Conservation (phyloP, 2,888 invertebrate species). For the Tiliacea citrago region DNA sequence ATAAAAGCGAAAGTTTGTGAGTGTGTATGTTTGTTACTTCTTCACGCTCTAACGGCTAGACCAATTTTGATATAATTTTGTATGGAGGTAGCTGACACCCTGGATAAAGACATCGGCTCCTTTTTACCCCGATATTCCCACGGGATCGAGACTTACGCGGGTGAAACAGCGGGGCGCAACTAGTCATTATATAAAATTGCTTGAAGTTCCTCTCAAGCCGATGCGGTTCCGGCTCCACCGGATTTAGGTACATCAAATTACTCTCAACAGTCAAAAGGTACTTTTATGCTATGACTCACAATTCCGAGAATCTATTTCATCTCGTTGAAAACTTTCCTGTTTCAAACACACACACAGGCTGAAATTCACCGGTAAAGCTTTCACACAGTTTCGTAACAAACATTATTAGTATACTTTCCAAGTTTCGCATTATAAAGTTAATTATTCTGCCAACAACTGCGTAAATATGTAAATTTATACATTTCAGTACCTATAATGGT, state of each 20-base stretch:
- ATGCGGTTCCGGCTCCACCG: constrained; percentile 2
- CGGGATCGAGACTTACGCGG: too few relatives aligned
- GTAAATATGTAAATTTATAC: constrained; percentile 36
- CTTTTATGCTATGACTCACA: constrained; percentile 1
- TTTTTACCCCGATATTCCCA: too few relatives aligned
- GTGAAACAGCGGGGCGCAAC: too few relatives aligned
- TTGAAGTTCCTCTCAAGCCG: constrained; percentile 5
- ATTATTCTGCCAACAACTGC: constrained; percentile 43
- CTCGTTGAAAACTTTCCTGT: constrained; percentile 16
- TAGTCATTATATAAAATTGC: constrained; percentile 15
- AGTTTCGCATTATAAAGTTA: constrained; percentile 42
- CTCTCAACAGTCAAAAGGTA: constrained; percentile 18
- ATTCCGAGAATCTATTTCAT: constrained; percentile 18
- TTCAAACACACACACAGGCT: background rate
- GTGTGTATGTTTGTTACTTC: too few relatives aligned
- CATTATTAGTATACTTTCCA: constrained; percentile 35
- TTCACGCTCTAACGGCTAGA: too few relatives aligned
- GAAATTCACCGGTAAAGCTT: constrained; percentile 2
- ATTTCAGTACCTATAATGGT: constrained; percentile 35
- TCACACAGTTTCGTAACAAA: constrained; percentile 23
- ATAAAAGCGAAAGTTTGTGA: too few relatives aligned
- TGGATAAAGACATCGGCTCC: too few relatives aligned
- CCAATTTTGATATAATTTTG: too few relatives aligned
- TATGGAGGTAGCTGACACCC: too few relatives aligned
- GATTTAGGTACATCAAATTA: background rate